Conservation (phyloP, 2,888 invertebrate species). For the Cryptosula pallasiana region DNA sequence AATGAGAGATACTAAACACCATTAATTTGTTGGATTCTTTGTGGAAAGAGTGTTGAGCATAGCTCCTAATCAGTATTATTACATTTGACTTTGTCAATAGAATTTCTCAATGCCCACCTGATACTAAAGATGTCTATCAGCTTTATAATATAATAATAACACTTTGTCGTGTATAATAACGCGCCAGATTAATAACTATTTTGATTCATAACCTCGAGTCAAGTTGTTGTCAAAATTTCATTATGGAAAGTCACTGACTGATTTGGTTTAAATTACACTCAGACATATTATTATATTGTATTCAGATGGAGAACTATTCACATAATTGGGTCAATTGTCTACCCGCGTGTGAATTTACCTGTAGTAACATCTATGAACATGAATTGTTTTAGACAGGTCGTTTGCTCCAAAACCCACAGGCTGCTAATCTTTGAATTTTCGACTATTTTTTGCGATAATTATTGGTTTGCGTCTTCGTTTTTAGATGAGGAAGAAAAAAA, state of each 20-base stretch:
- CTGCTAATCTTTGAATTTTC: too few species aligned
- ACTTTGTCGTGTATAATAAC: background rate
- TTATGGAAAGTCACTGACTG: slow-evolving; percentile 5
- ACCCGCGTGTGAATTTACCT: too few species aligned
- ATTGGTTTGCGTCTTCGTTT: background rate
- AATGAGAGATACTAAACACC: background rate
- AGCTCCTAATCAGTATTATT: background rate
- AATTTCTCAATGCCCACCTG: background rate
- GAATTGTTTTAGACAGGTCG: too few species aligned
- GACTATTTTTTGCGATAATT: too few species aligned
- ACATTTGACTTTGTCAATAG: background rate
- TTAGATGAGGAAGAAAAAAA: background rate
- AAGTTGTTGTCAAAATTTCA: background rate
- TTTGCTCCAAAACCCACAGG: too few species aligned
- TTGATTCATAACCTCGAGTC: background rate
- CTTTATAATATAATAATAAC: background rate
- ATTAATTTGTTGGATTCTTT: background rate
- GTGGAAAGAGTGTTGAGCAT: background rate
- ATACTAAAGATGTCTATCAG: background rate
- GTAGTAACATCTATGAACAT: too few species aligned
- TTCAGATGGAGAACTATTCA: too few species aligned
- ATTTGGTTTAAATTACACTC: background rate
- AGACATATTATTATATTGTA: too few species aligned
- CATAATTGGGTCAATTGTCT: too few species aligned
- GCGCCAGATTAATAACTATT: slow-evolving; percentile 6